These are phyloP conservation scores for Strix uralensis DNA, from an alignment of 2,113 vertebrate species.

Conservation along the genomic window DNA sequence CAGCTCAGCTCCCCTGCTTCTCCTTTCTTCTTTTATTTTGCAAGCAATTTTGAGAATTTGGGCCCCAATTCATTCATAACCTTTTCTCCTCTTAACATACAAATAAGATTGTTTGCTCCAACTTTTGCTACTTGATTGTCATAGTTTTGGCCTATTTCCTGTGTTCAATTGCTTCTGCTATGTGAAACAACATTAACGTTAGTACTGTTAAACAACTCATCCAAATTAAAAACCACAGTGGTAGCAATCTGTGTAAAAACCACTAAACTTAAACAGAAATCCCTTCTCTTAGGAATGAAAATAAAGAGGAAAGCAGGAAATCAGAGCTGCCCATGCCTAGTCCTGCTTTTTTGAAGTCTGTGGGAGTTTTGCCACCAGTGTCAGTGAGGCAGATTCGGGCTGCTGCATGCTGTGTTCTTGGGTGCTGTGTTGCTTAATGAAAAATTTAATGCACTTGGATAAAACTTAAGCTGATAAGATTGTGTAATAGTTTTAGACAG, in stretches of 20 bases:
- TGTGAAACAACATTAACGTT: neutral
- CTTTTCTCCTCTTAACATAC: neutral
- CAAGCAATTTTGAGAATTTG: neutral
- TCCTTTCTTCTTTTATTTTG: constrained; percentile 17
- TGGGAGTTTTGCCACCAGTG: neutral
- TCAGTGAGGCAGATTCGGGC: neutral
- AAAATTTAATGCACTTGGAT: neutral
- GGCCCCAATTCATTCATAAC: neutral
- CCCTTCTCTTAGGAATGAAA: neutral
- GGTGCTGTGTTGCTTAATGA: constrained; percentile 2
- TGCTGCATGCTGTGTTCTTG: neutral
- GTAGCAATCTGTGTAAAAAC: neutral
- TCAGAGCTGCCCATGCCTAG: neutral
- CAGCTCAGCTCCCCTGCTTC: neutral
- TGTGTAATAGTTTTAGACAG: neutral
- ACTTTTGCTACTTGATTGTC: neutral
- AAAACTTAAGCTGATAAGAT: constrained; percentile 2
- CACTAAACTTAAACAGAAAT: neutral
- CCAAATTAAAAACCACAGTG: neutral
- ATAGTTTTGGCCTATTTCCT: neutral
- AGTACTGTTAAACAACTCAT: neutral
- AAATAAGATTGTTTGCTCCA: neutral
- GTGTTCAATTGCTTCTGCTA: neutral
- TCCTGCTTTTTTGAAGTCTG: neutral
- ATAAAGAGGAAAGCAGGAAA: neutral